Evolutionary conservation across 2,797 vertebrate species (phyloP), one percentile per base, ranked within the genome.

Genomic region (Sebastolobus altivelis): DNA sequence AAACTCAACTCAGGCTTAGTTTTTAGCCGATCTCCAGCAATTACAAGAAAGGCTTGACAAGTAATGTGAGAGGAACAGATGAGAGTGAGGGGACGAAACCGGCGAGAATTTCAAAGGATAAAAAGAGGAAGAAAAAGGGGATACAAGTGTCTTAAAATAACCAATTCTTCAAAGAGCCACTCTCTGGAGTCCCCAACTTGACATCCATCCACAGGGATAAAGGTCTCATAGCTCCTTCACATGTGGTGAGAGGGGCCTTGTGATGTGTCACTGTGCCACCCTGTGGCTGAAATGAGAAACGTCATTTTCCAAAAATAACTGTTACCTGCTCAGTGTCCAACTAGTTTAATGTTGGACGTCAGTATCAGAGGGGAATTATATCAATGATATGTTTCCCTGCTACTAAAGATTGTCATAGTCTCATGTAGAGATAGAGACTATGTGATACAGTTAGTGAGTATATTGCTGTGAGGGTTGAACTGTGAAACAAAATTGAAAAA

Each of bases 271-370:
- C 38, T 80, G 61, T 29, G 80, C 89, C 92, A 90, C 69, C 89
- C 16, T 69, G 88, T 93, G 93, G 90, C 56, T 20, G 35, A 73
- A 86, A 81, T 27, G 5, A 70, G 29, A 22, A 82, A 35, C 8
- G 1, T 8, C 18, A 70, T 22, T 61, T 59, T 56, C 6, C 6
- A 40, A 20, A 65, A 54, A 18, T 4, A 11, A 25, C 3, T 78
- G 31, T 38, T 25, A 14, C 1, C 22, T 59, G 22, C 29, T 60
- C 20, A 37, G 14, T 54, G 43, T 56, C 33, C 3, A 16, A 35
- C 13, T 1, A 8, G 4, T 25, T 14, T 6, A 14, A 16, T 54
- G 31, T 25, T 33, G 27, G 6, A 14, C 22, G 8, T n/a, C 4
- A 74, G 7, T 12, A 20, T 54, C 22, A 29, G 33, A 14, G n/a